Conservation (phyloP, 2,888 invertebrate species). For the Boloria euphrosyne region DNA sequence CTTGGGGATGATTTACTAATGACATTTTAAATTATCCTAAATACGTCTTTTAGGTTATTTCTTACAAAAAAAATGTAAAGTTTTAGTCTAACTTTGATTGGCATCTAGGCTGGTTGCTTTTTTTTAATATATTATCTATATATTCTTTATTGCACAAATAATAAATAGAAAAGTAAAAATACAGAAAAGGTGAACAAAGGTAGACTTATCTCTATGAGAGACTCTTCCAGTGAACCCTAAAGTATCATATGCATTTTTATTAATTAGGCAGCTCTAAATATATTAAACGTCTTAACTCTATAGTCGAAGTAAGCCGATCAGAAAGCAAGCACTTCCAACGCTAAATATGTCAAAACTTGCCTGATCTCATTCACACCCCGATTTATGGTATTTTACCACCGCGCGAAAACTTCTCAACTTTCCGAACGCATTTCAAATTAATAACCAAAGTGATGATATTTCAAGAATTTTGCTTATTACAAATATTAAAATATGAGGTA, state of each 20-base stretch:
- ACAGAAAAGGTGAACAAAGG: no score
- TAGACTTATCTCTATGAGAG: no score
- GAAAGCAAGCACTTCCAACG: slow-evolving; percentile 29
- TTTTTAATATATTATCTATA: not conserved
- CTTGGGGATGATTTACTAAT: no score
- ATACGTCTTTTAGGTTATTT: no score
- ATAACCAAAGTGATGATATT: slow-evolving; percentile 10
- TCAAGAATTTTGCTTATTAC: not conserved
- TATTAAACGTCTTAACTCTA: slow-evolving; percentile 12
- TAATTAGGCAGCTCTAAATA: not conserved
- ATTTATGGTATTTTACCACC: slow-evolving; percentile 50
- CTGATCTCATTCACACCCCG: slow-evolving; percentile 50
- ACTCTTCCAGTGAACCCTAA: no score
- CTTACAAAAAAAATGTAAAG: no score
- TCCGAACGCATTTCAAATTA: slow-evolving; percentile 18
- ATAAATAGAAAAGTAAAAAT: no score
- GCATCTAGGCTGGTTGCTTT: no score
- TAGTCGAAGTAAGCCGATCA: slow-evolving; percentile 15
- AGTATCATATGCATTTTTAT: no score
- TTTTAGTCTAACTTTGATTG: no score
- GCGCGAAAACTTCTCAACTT: slow-evolving; percentile 22
- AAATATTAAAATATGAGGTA: not conserved
- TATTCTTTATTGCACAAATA: no score
- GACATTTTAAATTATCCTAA: no score
- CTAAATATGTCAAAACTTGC: slow-evolving; percentile 58